phyloP scores from a whole-genome alignment of 1,140 invertebrate genomes.

The Drosophila sproati region DNA sequence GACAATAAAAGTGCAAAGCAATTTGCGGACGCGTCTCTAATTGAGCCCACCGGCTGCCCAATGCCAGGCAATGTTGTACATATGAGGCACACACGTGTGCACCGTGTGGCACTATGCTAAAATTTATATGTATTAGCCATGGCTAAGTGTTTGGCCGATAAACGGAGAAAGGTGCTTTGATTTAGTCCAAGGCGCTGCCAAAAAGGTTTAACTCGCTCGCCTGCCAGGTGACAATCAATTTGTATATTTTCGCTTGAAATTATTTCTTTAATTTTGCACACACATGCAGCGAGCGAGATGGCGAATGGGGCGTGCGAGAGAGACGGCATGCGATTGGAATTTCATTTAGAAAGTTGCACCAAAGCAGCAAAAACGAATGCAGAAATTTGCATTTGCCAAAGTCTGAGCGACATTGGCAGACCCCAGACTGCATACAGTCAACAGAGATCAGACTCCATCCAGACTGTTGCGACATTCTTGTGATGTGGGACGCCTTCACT shows the following conservation, averaged over 20 bases:
- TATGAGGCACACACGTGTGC: conserved; percentile 6
- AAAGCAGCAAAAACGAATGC: conserved; percentile 34
- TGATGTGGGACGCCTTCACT: conserved; percentile 61
- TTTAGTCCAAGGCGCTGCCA: conserved; percentile 38
- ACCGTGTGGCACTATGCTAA: conserved; percentile 19
- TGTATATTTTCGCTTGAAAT: conserved; percentile 73
- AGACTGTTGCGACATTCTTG: conserved; percentile 70
- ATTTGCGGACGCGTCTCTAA: conserved; percentile 77
- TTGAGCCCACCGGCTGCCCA: conserved; percentile 54
- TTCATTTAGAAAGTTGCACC: conserved; percentile 77
- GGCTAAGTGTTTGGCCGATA: conserved; percentile 24
- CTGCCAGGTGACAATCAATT: conserved; percentile 77
- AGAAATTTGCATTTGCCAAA: conserved; percentile 71
- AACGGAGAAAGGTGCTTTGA: conserved; percentile 71
- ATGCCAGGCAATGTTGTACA: conserved; percentile 20
- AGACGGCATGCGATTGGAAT: conserved; percentile 61
- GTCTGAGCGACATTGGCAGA: conserved; percentile 52
- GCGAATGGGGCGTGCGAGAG: conserved; percentile 8
- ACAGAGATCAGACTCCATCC: conserved; percentile 9
- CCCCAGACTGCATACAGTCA: conserved; percentile 4
- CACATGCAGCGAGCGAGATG: conserved; percentile 44
- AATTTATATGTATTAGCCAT: conserved; percentile 40
- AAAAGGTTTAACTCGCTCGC: conserved; percentile 33
- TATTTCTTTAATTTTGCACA: conserved; percentile 80
- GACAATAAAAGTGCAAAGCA: conserved; percentile 78